Evolutionary conservation across 2,888 invertebrate genomes (phyloP), one percentile per base, ranked within the genome.

Genomic region (Melinaea marsaeus): DNA sequence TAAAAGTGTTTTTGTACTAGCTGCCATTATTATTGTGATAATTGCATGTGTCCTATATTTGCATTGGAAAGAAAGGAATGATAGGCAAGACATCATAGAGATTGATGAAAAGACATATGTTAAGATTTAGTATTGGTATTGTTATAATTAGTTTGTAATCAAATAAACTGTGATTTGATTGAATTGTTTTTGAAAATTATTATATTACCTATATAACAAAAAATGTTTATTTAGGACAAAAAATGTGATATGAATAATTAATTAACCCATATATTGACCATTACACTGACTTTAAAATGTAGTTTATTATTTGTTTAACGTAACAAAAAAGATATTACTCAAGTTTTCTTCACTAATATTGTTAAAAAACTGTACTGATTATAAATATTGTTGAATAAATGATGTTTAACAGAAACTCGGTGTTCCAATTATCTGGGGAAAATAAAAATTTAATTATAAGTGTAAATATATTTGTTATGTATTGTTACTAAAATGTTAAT

Each of bases 1-100:
- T n/a, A 94, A 97, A 85, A 98, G 98, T 78, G 97, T 97, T 0
- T 94, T 95, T 66, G 97, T 98, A 0, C 87, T 99, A 63, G 93
- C 97, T 5, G 97, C 95, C 13, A 96, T 98, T 11, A 96, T 98
- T 80, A 92, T 95, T 56, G 91, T 98, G 47, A 95, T 98, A 67
- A 94, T 94, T 63, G 90, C 95, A n/a, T 95, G 98, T 75, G 97
- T 98, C 62, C 92, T 94, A 42, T 94, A 95, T 58, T 91, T 99
- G 54, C 97, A 98, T 82, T 97, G 96, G 93, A 97, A 97, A 79
- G 99, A 99, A 84, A 93, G 88, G 70, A 84, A 88, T 77, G 88
- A 90, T 63, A 77, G 88, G 54, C 86, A 90, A 68, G 89, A 90
- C 69, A 86, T 90, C 2, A 84, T 90, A 73, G 90, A 90, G 78